Conservation (phyloP, 2,797 vertebrate species). For the Micromesistius poutassou region DNA sequence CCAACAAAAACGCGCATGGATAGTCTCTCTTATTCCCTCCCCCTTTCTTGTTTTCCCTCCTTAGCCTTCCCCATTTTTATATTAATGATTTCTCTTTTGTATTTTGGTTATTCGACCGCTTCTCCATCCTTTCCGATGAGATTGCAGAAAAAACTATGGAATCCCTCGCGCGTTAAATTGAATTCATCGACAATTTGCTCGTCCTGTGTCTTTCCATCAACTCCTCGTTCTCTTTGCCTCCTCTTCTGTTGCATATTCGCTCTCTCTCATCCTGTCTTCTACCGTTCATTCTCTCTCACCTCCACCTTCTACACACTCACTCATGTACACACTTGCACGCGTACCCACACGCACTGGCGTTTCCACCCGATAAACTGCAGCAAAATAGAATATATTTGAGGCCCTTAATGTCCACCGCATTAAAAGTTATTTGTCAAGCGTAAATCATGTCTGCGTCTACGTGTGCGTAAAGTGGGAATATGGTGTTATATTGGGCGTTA, state of each 20-base stretch:
- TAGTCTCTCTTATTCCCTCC: slow-evolving; percentile 23
- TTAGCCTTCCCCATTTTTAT: not conserved
- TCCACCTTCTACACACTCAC: not conserved
- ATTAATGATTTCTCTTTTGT: slow-evolving; percentile 47
- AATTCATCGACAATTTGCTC: slow-evolving; percentile 40
- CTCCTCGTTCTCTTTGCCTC: slow-evolving; percentile 41
- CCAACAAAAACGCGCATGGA: slow-evolving; percentile 8
- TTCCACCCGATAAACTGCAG: not conserved
- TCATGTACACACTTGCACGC: not conserved
- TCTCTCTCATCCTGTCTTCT: not conserved
- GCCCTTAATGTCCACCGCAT: not conserved
- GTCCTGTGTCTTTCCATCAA: not conserved
- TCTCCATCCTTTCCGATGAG: slow-evolving; percentile 63
- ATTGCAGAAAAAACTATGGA: slow-evolving; percentile 65
- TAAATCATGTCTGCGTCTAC: not conserved
- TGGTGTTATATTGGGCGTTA: slow-evolving; percentile 24
- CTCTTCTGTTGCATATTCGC: slow-evolving; percentile 27
- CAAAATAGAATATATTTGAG: slow-evolving; percentile 1
- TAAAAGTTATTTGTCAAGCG: not conserved
- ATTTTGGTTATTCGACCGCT: slow-evolving; percentile 8
- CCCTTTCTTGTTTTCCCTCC: slow-evolving; percentile 44
- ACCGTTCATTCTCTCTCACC: not conserved
- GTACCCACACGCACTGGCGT: not conserved
- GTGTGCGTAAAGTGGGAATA: not conserved
- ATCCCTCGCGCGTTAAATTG: slow-evolving; percentile 69